A percentile compares a stretch with the other conserved stretches of the same genome.
These are phyloP conservation scores for Lepidurus packardi DNA, from an alignment of 1,140 invertebrate species.

Conservation along the genomic window DNA sequence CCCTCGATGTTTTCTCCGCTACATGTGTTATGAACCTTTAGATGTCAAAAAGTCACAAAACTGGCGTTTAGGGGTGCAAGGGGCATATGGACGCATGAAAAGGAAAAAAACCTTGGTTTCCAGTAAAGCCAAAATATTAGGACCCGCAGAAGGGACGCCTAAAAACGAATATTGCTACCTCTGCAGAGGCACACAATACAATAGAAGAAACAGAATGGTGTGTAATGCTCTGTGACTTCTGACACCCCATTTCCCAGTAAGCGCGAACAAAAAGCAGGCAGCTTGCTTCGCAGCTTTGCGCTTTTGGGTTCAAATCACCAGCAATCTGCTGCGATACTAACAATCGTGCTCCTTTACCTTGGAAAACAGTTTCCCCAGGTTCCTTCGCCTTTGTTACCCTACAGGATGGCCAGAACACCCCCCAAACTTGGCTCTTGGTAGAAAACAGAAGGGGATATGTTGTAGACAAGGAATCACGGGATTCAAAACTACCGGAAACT, in stretches of 20 bases:
- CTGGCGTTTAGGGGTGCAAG: too few relatives aligned
- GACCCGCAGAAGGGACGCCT: not conserved
- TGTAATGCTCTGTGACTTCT: conserved; percentile 15
- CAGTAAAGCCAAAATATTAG: not conserved
- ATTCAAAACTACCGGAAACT: conserved; percentile 24
- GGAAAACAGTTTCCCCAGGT: not conserved
- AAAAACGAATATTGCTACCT: not conserved
- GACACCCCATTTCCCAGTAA: conserved; percentile 8
- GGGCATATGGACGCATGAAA: not conserved
- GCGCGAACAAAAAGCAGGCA: conserved; percentile 5
- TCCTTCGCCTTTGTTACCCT: not conserved
- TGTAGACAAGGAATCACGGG: conserved; percentile 11
- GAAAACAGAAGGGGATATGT: conserved; percentile 9
- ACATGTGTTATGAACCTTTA: too few relatives aligned
- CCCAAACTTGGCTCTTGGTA: not conserved
- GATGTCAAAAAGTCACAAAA: too few relatives aligned
- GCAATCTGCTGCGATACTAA: not conserved
- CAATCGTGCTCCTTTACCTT: conserved; percentile 10
- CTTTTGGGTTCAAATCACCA: not conserved
- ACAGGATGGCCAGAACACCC: not conserved
- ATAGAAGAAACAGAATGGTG: not conserved
- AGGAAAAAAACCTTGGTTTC: not conserved
- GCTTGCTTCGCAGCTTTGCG: not conserved
- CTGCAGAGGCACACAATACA: not conserved
- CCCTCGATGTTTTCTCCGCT: too few relatives aligned